A percentile compares a stretch with the other conserved stretches of the same genome.
Conservation (phyloP, 2,888 invertebrate species). For the Spicauda simplicius region DNA sequence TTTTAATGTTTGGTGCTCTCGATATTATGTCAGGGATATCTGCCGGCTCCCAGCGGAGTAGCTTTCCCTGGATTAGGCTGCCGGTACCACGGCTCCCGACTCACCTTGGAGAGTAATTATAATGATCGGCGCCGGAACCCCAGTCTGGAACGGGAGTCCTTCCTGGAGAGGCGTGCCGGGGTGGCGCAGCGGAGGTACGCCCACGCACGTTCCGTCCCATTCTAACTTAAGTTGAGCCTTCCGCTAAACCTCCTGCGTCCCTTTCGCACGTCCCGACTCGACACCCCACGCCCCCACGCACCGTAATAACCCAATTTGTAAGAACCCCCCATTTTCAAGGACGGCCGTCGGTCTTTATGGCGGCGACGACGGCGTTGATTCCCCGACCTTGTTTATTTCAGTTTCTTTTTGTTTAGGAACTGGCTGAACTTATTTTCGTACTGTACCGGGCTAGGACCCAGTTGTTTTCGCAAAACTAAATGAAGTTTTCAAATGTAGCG, state of each 20-base stretch:
- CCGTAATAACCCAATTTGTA: constrained; percentile 86
- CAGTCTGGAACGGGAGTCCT: constrained; percentile 77
- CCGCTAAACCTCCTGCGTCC: constrained; percentile 50
- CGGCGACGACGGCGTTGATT: constrained; percentile 84
- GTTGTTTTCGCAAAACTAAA: constrained; percentile 62
- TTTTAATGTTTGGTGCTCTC: constrained; percentile 71
- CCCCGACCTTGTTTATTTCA: constrained; percentile 85
- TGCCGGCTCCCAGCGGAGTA: constrained; percentile 66
- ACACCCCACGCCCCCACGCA: constrained; percentile 74
- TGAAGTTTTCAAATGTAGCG: constrained; percentile 54
- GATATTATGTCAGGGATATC: constrained; percentile 71
- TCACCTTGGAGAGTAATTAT: constrained; percentile 85
- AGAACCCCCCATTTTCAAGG: constrained; percentile 85
- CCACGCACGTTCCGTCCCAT: constrained; percentile 68
- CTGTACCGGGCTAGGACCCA: constrained; percentile 66
- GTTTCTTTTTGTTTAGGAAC: constrained; percentile 84
- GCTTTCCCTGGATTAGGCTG: constrained; percentile 71
- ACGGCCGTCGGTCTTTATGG: constrained; percentile 85
- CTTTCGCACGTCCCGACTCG: constrained; percentile 68
- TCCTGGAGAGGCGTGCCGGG: constrained; percentile 82
- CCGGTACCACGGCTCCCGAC: constrained; percentile 74
- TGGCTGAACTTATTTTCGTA: constrained; percentile 80
- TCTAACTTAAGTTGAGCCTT: constrained; percentile 46
- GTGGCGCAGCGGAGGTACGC: constrained; percentile 79
- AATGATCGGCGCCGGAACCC: constrained; percentile 82